Evolutionary conservation across 2,888 invertebrate genomes (phyloP), one percentile per base, ranked within the genome.

Genomic region (Eumerus sabulonum): DNA sequence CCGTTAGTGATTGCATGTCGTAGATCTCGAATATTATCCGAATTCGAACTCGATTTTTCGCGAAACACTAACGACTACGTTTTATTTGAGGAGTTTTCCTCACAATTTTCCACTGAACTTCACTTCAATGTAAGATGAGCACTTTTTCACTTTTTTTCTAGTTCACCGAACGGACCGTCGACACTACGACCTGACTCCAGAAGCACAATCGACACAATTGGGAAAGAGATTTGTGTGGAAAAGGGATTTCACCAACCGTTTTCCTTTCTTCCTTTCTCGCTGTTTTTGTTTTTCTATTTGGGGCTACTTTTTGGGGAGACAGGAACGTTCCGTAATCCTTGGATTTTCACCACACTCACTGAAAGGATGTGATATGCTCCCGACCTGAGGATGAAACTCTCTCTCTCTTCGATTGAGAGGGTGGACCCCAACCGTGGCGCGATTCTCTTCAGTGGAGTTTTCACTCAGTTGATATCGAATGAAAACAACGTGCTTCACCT

Each of bases 201-300:
- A 87, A 88, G 85, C 87, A 87, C 87, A 86, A 86, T 85, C 86
- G 87, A 88, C 85, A 87, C 88, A 88, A 87, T 87, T 74, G 74
- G 74, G 64, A 74, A n/a, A n/a, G 64, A 70, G 11, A n/a, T 71
- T 66, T 64, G 19, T 56, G 27, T 27, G 27, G 27, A 27, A 27
- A 27, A 27, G 27, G 7, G 17, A 38, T 45, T 45, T 79, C 68
- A 74, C 74, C 68, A 74, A 74, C 54, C 74, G 40, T n/a, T 27
- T 27, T 27, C 7, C 27, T 27, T 27, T n/a, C n/a, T 27, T 27
- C 27, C 27, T 2, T 27, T 27, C 56, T 45, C 60, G 14, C 53
- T 9, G 9, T 1, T 44, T 27, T 27, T 38, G 13, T 57, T 38
- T 12, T 9, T 9, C 51, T 71, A 38, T 27, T 27, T 27, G 3